These are phyloP conservation scores for Mus spretus DNA, from an alignment of 2,797 vertebrate genomes.

Conservation along the genomic window DNA sequence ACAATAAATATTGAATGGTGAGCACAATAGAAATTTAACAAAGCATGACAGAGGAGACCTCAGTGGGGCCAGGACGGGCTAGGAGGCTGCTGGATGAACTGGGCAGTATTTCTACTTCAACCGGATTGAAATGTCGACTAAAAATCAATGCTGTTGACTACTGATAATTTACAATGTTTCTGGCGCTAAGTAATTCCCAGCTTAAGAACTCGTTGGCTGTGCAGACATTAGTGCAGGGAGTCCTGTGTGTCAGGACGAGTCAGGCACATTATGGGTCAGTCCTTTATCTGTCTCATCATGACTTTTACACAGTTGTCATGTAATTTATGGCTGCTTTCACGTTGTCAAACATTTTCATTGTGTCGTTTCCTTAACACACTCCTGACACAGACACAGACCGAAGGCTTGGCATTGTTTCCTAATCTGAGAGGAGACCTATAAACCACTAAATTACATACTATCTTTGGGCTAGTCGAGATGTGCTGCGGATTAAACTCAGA, in stretches of 20 bases:
- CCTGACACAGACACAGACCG: constrained; percentile 86
- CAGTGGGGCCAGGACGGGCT: constrained; percentile 83
- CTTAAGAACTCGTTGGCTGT: constrained; percentile 81
- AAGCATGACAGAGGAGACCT: constrained; percentile 82
- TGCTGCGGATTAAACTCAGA: constrained; percentile 91
- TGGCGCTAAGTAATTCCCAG: constrained; percentile 86
- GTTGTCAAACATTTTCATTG: constrained; percentile 92
- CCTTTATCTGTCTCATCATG: constrained; percentile 92
- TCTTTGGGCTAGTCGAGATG: constrained; percentile 91
- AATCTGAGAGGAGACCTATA: constrained; percentile 90
- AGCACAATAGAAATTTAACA: constrained; percentile 87
- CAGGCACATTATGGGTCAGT: constrained; percentile 90
- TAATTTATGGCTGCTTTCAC: constrained; percentile 92
- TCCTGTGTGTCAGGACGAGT: constrained; percentile 85
- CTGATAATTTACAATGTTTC: constrained; percentile 89
- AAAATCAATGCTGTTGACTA: constrained; percentile 92
- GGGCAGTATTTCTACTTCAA: constrained; percentile 90
- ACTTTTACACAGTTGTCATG: constrained; percentile 91
- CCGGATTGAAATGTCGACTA: constrained; percentile 90
- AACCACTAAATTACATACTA: constrained; percentile 90
- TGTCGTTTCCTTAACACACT: constrained; percentile 86
- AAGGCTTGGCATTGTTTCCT: constrained; percentile 89
- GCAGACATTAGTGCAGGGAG: constrained; percentile 80
- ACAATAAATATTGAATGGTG: constrained; percentile 83
- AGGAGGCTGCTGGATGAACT: constrained; percentile 86